Percentiles rank a stretch among this genome's conserved stretches.
phyloP scores from a whole-genome alignment of 2,113 vertebrate species.

The Phodopus roborovskii region DNA sequence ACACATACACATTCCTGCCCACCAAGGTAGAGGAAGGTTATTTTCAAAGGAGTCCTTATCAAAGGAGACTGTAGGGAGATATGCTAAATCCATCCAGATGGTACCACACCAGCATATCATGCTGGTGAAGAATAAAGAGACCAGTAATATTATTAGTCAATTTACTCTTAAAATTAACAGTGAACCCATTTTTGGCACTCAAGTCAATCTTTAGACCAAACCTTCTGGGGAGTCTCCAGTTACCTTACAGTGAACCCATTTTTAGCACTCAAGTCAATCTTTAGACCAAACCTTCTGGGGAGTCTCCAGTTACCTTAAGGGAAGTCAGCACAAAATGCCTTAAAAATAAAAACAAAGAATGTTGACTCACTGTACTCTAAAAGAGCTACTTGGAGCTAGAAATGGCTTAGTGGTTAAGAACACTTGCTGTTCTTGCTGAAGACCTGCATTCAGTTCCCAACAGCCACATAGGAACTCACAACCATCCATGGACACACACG shows the following conservation, averaged over 20 bases:
- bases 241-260: constrained; percentile 63
- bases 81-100: background rate
- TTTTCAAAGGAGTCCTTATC: constrained; percentile 1
- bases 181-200: constrained; percentile 61
- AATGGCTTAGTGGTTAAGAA: background rate
- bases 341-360: constrained; percentile 41
- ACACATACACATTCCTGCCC: background rate
- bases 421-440: background rate
- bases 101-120: background rate
- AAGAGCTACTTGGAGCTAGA: background rate
- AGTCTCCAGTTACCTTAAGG: constrained; percentile 70
- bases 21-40: constrained; percentile 11
- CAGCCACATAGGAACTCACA: background rate
- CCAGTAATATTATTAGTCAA: background rate
- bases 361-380: background rate
- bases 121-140: constrained; percentile 30
- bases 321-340: constrained; percentile 35
- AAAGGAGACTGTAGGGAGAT: background rate
- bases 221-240: constrained; percentile 66
- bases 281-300: constrained; percentile 52
- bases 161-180: constrained; percentile 35
- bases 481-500: background rate
- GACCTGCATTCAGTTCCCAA: background rate
- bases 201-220: constrained; percentile 55
- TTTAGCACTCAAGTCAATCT: constrained; percentile 62